Evolutionary conservation across 2,113 vertebrate species (phyloP), one percentile per base, ranked within the genome.

Genomic region (Echinops telfairi): DNA sequence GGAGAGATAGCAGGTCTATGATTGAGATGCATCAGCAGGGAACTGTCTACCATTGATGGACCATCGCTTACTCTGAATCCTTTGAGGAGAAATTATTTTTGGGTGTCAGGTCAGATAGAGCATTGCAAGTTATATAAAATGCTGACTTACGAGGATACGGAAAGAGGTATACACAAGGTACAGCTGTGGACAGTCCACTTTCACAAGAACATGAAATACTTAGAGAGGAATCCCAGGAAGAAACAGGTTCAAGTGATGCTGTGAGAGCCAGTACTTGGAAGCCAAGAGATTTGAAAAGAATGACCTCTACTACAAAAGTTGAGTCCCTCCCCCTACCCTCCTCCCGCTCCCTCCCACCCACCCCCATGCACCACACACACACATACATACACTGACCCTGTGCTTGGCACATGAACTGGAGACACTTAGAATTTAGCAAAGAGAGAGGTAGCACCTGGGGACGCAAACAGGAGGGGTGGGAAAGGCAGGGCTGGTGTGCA

Each of bases 371-470:
- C n/a, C n/a, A n/a, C n/a, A n/a, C n/a, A n/a, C n/a, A n/a, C n/a
- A n/a, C n/a, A n/a, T n/a, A n/a, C n/a, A n/a, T n/a, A n/a, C 4
- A 1, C 1, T 20, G 17, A 62, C 10, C 25, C 12, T 57, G 17
- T 66, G 58, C 14, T 66, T 76, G 38, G 22, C 23, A 57, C 60
- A 64, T 53, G 5, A 76, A 0, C 5, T 77, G 23, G 57, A 85
- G 77, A 53, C 23, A 31, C 40, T 70, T 57, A 79, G 76, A 43
- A 31, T 58, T 27, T 53, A 88, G 64, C 25, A 60, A 53, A 43
- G 4, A 16, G 7, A 23, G 47, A 33, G 7, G 0, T 0, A 57
- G 14, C 36, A 31, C 1, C 15, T 2, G 4, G 17, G 38, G 33
- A 25, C 43, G 0, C 36, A 64, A 47, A 22, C 8, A 27, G 19